These are phyloP conservation scores for Eurypyga helias DNA, from an alignment of 2,113 vertebrate species.

Conservation along the genomic window DNA sequence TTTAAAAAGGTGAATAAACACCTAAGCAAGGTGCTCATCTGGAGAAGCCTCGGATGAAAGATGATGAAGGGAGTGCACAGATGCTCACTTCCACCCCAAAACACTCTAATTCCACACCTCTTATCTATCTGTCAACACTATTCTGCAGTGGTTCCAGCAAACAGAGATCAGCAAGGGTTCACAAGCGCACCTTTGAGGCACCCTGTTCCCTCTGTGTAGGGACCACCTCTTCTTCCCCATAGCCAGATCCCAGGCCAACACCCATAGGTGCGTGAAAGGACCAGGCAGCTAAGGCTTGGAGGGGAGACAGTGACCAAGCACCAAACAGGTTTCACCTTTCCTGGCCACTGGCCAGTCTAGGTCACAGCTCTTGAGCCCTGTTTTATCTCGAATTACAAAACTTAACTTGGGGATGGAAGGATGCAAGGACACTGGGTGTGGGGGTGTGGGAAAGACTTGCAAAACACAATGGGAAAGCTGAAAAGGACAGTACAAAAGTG, in stretches of 20 bases:
- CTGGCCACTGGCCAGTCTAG: not conserved
- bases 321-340: not conserved
- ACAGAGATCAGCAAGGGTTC: rapidly evolving
- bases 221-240: not conserved
- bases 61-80: not conserved
- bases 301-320: no score
- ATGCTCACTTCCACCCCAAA: rapidly evolving
- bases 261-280: rapidly evolving
- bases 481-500: not conserved
- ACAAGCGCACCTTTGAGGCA: not conserved
- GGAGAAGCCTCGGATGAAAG: not conserved
- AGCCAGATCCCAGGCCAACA: not conserved
- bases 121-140: rapidly evolving
- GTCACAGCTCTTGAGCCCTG: not conserved
- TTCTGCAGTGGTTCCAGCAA: not conserved
- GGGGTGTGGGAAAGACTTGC: not conserved
- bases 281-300: not conserved
- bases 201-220: rapidly evolving
- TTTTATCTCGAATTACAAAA: rapidly evolving
- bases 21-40: not conserved
- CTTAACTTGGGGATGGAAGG: not conserved
- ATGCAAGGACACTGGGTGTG: not conserved
- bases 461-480: not conserved
- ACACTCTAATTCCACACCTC: not conserved
- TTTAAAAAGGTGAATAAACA: not conserved